Base-by-base conservation (phyloP, 2,797 vertebrate genomes). In the Hippocampus kuda region DNA sequence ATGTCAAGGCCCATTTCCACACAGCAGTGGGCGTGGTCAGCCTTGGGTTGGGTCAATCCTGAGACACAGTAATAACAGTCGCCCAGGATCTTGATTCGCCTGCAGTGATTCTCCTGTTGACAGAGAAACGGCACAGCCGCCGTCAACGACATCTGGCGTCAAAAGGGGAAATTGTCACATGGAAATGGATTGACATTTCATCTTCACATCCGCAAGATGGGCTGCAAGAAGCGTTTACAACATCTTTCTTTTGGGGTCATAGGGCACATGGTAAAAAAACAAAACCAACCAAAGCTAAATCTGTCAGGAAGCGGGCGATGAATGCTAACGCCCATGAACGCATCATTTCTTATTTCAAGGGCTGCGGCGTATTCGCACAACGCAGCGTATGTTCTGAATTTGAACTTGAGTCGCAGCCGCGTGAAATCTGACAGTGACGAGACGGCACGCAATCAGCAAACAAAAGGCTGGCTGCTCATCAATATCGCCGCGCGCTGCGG, bases 1-100 rank as follows among this genome's bases (percentile, higher is more conserved):
- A 99, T 99, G 85, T 99, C 97, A 70, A 99, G 90, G 66, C 96
- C 97, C 97, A 99, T 99, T 89, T 99, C 97, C 73, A 99, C 97
- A 44, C 97, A 99, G 91, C 96, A 99, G 85, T 99, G 97, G 68
- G 97, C 97, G 22, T 99, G 97, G 86, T 98, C 96, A 0, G 96
- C 90, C 89, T 98, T 99, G 74, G 97, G 97, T 76, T 99, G 96
- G 13, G 96, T 99, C 86, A 99, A 82, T 69, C 97, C 96, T 0
- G 95, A 98, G 78, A 99, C 97, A 15, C 96, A 99, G 86, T 99
- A 99, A 87, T 99, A 99, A 89, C 97, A 99, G 83, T 99, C 97
- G 1, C 97, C 97, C 34, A 99, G 89, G 85, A 99, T 99, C 90
- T 99, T 99, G 79, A 99, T 99, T 75, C 96, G 91, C 75, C 96